These are phyloP conservation scores for Myotis myotis DNA, from an alignment of 2,797 vertebrate species.

Conservation along the genomic window DNA sequence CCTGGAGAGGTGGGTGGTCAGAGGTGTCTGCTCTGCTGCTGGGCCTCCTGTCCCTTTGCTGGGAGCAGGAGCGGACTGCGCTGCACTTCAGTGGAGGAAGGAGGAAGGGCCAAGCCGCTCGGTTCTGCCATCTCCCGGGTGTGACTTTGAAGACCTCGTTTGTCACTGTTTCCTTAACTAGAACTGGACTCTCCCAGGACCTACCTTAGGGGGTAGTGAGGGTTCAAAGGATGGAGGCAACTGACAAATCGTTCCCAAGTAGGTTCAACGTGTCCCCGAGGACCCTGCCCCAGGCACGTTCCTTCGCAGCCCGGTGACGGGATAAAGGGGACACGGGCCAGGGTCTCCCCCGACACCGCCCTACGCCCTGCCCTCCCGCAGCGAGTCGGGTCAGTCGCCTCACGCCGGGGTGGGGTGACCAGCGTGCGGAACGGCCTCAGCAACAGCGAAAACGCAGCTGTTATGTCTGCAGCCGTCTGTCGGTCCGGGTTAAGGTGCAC, in stretches of 20 bases:
- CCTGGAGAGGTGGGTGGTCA: background rate
- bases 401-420: background rate
- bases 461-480: background rate
- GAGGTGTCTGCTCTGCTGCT: background rate
- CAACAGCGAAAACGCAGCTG: background rate
- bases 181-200: background rate
- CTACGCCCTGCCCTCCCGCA: too few species aligned
- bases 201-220: background rate
- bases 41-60: background rate
- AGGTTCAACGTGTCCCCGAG: background rate
- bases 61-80: background rate
- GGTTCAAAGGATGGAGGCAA: background rate
- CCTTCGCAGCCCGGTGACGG: background rate
- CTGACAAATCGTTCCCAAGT: rapidly evolving
- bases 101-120: background rate
- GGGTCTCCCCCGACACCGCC: too few species aligned
- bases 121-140: background rate
- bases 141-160: background rate
- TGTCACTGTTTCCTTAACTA: background rate
- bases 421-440: rapidly evolving
- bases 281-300: background rate
- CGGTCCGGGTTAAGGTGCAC: background rate
- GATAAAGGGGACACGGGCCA: background rate
- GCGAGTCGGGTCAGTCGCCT: background rate
- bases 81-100: too few species aligned